A percentile compares a stretch with the other conserved stretches of the same genome.
Evolutionary conservation across 1,140 invertebrate genomes (phyloP).

Genomic region (Trichogramma pretiosum): DNA sequence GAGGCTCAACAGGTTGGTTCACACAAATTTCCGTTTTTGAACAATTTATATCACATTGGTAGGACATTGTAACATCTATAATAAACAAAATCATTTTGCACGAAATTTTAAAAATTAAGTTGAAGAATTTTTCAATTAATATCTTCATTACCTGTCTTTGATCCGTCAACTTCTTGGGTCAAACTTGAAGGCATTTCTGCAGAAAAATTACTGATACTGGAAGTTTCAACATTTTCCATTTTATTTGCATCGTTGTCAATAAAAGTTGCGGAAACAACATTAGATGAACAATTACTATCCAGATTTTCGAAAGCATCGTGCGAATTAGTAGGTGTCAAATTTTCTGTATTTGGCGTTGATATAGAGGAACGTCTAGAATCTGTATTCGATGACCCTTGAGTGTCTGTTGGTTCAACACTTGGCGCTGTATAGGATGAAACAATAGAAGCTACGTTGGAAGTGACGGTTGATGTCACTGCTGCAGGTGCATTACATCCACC

Average conservation of each 20-base stretch:
- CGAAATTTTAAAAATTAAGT: too few relatives aligned
- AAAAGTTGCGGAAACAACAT: constrained; percentile 10
- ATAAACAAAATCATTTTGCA: too few relatives aligned
- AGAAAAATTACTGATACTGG: too few relatives aligned
- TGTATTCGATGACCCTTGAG: constrained; percentile 3
- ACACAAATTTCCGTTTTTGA: too few relatives aligned
- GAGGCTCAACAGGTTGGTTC: too few relatives aligned
- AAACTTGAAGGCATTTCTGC: too few relatives aligned
- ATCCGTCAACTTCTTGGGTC: constrained; percentile 8
- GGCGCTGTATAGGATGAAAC: too few relatives aligned
- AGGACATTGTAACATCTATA: too few relatives aligned
- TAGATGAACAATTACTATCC: too few relatives aligned
- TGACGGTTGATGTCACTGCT: constrained; percentile 20
- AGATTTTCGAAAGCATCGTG: constrained; percentile 31
- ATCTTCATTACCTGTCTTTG: constrained; percentile 8
- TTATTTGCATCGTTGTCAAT: constrained; percentile 1
- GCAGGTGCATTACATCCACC: too few relatives aligned
- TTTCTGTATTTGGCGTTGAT: constrained; percentile 42
- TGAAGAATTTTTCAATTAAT: constrained; percentile 10
- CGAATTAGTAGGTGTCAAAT: constrained; percentile 37
- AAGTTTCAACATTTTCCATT: constrained; percentile 3
- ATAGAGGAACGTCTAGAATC: constrained; percentile 40
- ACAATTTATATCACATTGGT: too few relatives aligned
- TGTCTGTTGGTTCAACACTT: constrained; percentile 6
- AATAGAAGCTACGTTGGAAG: background rate